phyloP scores from a whole-genome alignment of 2,113 vertebrate species.

The Noctilio leporinus region DNA sequence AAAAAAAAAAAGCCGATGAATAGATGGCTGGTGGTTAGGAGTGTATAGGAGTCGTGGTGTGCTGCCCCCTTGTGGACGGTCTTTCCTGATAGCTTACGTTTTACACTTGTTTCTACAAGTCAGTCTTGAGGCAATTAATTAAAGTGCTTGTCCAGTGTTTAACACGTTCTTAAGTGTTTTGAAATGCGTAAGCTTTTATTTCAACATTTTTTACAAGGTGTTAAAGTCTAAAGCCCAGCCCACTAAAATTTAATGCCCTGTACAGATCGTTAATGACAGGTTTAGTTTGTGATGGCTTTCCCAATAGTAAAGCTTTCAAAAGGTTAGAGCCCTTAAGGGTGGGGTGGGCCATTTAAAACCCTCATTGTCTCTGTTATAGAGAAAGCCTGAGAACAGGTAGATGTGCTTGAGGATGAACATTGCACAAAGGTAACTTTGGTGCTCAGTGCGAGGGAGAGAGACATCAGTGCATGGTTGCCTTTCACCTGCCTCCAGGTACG shows the following conservation, averaged over 20 bases:
- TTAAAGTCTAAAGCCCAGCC: constrained; percentile 55
- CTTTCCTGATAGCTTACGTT: not conserved
- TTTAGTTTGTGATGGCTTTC: constrained; percentile 55
- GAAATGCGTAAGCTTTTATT: constrained; percentile 39
- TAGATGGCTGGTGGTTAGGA: not conserved
- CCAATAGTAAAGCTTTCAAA: constrained; percentile 48
- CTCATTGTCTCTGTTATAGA: not conserved
- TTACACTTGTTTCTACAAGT: constrained; percentile 30
- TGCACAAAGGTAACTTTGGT: not conserved
- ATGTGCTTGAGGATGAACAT: not conserved
- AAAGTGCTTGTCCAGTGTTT: not conserved
- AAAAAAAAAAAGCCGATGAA: not conserved
- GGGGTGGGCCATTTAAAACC: not conserved
- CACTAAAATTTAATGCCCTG: constrained; percentile 56
- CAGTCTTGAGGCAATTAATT: constrained; percentile 32
- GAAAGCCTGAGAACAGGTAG: not conserved
- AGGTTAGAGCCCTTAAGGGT: not conserved
- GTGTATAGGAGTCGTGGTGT: not conserved
- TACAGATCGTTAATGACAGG: constrained; percentile 59
- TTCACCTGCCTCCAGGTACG: too few species aligned
- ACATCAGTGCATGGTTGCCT: too few species aligned
- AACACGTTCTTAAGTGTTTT: constrained; percentile 45
- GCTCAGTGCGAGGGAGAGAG: too few species aligned
- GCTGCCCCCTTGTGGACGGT: not conserved
- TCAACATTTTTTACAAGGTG: constrained; percentile 67